Conservation (phyloP, 2,888 invertebrate genomes). For the Periphyllus acericola region DNA sequence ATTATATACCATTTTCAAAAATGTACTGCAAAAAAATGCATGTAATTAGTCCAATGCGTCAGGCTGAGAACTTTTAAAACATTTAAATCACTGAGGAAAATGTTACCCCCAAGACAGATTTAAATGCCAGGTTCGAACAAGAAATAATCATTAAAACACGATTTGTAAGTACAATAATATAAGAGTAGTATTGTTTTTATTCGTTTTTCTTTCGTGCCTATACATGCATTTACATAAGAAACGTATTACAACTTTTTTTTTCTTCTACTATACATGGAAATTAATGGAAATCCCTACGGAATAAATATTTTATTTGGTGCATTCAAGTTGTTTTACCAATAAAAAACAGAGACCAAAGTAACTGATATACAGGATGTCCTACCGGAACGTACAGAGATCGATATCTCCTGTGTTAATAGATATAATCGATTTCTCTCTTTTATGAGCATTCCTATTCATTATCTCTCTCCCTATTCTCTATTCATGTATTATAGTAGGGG, state of each 20-base stretch:
- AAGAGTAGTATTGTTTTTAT: slow-evolving; percentile 2
- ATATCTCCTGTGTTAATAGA: too few species aligned
- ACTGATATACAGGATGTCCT: too few species aligned
- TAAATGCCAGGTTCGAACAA: not conserved
- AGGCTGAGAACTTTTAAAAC: not conserved
- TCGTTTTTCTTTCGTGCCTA: not conserved
- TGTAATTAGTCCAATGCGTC: too few species aligned
- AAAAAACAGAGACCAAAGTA: not conserved
- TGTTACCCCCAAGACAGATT: not conserved
- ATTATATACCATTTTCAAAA: too few species aligned
- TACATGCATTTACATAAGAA: slow-evolving; percentile 1
- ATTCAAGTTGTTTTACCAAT: not conserved
- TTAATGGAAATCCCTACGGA: not conserved
- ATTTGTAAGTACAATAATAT: not conserved
- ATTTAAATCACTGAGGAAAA: not conserved
- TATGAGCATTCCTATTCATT: too few species aligned
- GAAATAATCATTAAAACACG: not conserved
- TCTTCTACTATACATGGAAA: slow-evolving; percentile 1
- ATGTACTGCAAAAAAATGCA: too few species aligned
- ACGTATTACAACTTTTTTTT: not conserved
- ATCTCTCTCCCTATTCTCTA: too few species aligned
- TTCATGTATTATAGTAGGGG: too few species aligned
- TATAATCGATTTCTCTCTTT: too few species aligned
- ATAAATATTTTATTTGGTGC: not conserved
- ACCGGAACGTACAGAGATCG: too few species aligned